A percentile compares a stretch with the other conserved stretches of the same genome.
phyloP scores from a whole-genome alignment of 2,888 invertebrate genomes.

The Macropis europaea region DNA sequence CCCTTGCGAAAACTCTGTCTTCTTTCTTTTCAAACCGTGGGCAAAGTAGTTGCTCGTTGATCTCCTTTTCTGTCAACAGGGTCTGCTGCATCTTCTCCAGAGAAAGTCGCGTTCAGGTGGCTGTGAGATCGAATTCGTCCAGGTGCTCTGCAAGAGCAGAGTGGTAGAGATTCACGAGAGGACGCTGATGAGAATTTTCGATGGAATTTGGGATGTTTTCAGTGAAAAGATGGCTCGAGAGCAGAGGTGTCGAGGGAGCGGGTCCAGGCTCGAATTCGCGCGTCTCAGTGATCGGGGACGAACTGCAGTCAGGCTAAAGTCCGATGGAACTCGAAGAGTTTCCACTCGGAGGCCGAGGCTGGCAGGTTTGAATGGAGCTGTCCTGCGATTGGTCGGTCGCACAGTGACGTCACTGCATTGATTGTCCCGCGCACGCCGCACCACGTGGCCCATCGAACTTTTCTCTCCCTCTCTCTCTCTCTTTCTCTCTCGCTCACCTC shows the following conservation, averaged over 20 bases:
- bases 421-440: conserved; percentile 83
- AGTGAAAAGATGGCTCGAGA: conserved; percentile 22
- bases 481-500: conserved; percentile 5
- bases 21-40: too few species aligned
- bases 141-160: neutral
- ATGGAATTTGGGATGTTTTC: conserved; percentile 12
- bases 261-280: conserved; percentile 57
- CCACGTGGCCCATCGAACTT: conserved; percentile 75
- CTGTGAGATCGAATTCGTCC: too few species aligned
- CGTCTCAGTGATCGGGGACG: conserved; percentile 77
- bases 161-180: neutral
- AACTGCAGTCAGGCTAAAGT: conserved; percentile 78
- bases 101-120: too few species aligned
- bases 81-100: too few species aligned
- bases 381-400: conserved; percentile 82
- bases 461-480: conserved; percentile 40
- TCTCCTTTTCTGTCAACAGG: too few species aligned
- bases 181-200: neutral
- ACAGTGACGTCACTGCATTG: conserved; percentile 89
- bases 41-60: too few species aligned
- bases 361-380: conserved; percentile 85
- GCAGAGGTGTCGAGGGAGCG: conserved; percentile 14
- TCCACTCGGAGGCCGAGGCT: conserved; percentile 75
- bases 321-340: conserved; percentile 76
- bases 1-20: too few species aligned